Evolutionary conservation across 2,888 invertebrate species (phyloP).

Genomic region (Nudaria mundana): DNA sequence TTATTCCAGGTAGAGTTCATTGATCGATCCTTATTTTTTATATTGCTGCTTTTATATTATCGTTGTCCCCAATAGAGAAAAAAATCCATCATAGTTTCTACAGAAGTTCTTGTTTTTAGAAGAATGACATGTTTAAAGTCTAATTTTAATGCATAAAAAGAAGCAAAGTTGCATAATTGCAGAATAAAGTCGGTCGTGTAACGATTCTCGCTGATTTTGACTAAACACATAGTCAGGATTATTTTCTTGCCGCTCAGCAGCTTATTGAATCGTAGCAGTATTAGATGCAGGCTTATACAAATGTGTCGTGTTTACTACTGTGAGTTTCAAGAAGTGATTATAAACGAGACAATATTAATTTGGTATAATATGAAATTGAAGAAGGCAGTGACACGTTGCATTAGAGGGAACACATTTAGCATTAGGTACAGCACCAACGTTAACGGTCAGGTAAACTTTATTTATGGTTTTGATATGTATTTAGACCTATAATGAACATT

Average conservation of each 20-base stretch:
- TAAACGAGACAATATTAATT: conserved; percentile 23
- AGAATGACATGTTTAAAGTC: conserved; percentile 28
- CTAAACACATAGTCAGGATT: conserved; percentile 47
- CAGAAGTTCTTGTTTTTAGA: not conserved
- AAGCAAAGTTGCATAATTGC: conserved; percentile 47
- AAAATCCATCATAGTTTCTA: not conserved
- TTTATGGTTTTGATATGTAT: not conserved
- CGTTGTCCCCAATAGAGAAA: not conserved
- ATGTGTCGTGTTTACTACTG: conserved; percentile 44
- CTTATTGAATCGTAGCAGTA: conserved; percentile 47
- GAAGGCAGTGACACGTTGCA: conserved; percentile 66
- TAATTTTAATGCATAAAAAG: conserved; percentile 59
- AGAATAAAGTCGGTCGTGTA: conserved; percentile 63
- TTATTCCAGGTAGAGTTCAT: not conserved
- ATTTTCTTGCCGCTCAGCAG: conserved; percentile 56
- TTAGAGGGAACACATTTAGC: conserved; percentile 62
- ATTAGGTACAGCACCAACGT: conserved; percentile 48
- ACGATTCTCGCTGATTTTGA: conserved; percentile 64
- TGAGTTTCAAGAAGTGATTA: conserved; percentile 32
- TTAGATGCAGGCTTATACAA: conserved; percentile 52
- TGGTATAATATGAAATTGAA: conserved; percentile 68
- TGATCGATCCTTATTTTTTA: not conserved
- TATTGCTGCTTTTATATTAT: too few relatives aligned
- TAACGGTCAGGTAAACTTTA: conserved; percentile 35
- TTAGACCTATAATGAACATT: too few relatives aligned